Base-by-base conservation (phyloP, 2,888 invertebrate genomes). In the Balanococcus diminutus region DNA sequence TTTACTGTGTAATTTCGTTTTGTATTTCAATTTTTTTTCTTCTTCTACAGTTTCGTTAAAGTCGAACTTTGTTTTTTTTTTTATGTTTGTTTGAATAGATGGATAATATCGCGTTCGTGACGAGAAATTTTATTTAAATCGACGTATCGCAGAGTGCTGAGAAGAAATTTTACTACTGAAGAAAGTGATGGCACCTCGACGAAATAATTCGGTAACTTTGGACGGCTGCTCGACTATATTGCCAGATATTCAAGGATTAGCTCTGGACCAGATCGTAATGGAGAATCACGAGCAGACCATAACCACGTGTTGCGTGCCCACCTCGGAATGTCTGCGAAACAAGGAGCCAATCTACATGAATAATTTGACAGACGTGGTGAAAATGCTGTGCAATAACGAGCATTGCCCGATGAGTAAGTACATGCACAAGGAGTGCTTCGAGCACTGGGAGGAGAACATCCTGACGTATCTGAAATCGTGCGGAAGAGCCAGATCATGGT, bases 341-440 rank as follows among this genome's bases (percentile, higher is more conserved):
- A 87, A 87, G 36, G 87, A 87, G 28, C 88, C 92, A 75, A 93
- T 94, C 86, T 91, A 92, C 87, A 89, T 92, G 87, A 94, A 94
- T 89, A 94, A 95, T 87, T 11, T 36, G 19, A 51, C 25, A 32
- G 96, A 96, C 89, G 94, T 95, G 79, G 94, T 97, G 88, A 95
- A 95, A 90, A 96, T 98, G 87, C 93, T 95, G 88, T 98, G 98
- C 93, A 98, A 97, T 92, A 98, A 98, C 91, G 97, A 97, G 90
- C 93, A 94, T 89, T 98, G 98, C 91, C 92, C 92, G 87, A 93
- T 93, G 89, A 97, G 98, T 87, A 94, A 95, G 90, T 97, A 95
- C 90, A 98, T 98, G 98, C 98, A 98, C 92, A 94, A 95, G 88
- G 96, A 96, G 90, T 98, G 98, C 91, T 98, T 98, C 91, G 96